Percentiles rank a stretch among this genome's conserved stretches.
These are phyloP conservation scores for Neoniphon sammara DNA, from an alignment of 2,797 vertebrate species.

Conservation along the genomic window DNA sequence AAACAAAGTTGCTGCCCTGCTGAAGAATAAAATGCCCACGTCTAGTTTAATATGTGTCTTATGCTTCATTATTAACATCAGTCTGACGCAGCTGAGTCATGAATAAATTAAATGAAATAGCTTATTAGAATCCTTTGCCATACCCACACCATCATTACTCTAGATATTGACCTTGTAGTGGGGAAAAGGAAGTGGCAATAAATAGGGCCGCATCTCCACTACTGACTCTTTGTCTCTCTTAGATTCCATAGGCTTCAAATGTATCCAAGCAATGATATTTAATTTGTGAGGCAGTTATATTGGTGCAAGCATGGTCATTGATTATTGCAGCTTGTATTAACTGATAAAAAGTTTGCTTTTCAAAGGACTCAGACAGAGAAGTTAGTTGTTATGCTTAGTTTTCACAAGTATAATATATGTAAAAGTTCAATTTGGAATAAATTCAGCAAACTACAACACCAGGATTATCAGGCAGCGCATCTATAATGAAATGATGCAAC, in stretches of 20 bases:
- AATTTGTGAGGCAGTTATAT: too few species aligned
- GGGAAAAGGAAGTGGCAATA: constrained; percentile 32
- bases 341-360: too few species aligned
- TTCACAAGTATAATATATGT: constrained; percentile 45
- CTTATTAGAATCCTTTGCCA: constrained; percentile 38
- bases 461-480: constrained; percentile 19
- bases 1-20: neutral
- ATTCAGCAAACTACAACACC: too few species aligned
- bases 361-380: constrained; percentile 5
- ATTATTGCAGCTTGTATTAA: neutral
- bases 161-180: constrained; percentile 16
- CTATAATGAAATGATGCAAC: constrained; percentile 4
- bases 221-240: constrained; percentile 44
- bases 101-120: constrained; percentile 57
- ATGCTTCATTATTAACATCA: constrained; percentile 18
- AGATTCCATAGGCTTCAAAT: too few species aligned
- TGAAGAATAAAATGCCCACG: constrained; percentile 7
- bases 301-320: neutral
- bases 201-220: constrained; percentile 32
- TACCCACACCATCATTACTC: neutral
- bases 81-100: constrained; percentile 16
- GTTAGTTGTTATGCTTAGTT: constrained; percentile 27
- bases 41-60: constrained; percentile 39
- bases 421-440: neutral
- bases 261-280: too few species aligned